Percentiles rank a stretch among this genome's conserved stretches.
Evolutionary conservation across 2,113 vertebrate genomes (phyloP).

Genomic region (Phalacrocorax aristotelis): DNA sequence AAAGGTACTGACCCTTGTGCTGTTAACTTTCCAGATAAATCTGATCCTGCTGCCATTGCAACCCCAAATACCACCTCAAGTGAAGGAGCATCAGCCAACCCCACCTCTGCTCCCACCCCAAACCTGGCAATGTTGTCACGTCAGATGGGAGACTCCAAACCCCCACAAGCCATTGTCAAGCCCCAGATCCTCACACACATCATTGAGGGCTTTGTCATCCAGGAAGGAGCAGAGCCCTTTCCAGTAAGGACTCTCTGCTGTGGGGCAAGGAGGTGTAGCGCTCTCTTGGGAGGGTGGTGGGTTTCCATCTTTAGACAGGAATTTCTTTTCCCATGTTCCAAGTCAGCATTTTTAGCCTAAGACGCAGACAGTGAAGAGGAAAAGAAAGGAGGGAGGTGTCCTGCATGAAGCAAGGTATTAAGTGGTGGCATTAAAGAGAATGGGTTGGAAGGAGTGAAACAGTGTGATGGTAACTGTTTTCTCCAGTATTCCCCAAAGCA

Average conservation of each 20-base stretch:
- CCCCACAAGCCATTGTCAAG: constrained; percentile 97
- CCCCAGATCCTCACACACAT: constrained; percentile 98
- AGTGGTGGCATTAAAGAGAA: background rate
- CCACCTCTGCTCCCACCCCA: constrained; percentile 58
- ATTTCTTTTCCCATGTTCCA: background rate
- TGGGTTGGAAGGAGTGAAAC: background rate
- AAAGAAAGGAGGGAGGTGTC: background rate
- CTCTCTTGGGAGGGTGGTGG: background rate
- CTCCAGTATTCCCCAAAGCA: background rate
- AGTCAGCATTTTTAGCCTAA: background rate
- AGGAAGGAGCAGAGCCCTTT: constrained; percentile 98
- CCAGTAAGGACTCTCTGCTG: constrained; percentile 79
- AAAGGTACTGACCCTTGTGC: background rate
- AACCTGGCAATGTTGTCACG: constrained; percentile 76
- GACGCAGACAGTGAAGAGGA: background rate
- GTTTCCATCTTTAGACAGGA: background rate
- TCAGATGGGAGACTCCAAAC: constrained; percentile 81
- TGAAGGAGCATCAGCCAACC: constrained; percentile 48
- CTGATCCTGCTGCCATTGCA: constrained; percentile 52
- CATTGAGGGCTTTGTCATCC: constrained; percentile 98
- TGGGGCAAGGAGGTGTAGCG: background rate
- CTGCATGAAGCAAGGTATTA: background rate
- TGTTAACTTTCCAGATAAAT: constrained; percentile 71
- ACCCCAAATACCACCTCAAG: constrained; percentile 36
- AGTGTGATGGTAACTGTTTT: background rate